Evolutionary conservation across 2,113 vertebrate genomes (phyloP).

Genomic region (Cricetomys ansorgei): DNA sequence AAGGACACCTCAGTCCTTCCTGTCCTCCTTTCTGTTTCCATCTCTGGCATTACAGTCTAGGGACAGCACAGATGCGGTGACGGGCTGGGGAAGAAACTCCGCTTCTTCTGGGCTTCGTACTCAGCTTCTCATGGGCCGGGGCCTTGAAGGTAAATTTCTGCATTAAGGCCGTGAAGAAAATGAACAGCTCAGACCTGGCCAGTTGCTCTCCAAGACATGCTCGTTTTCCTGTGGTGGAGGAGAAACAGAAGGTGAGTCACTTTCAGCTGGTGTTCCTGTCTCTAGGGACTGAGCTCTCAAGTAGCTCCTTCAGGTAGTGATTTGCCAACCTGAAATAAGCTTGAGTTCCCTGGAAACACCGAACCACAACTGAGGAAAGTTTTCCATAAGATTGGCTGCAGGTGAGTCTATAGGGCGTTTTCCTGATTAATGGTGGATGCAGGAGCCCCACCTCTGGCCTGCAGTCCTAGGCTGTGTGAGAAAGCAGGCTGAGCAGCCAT

Average conservation of each 20-base stretch:
- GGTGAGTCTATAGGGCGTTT: background rate
- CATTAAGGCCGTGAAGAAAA: background rate
- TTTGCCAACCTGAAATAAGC: background rate
- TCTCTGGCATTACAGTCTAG: conserved; percentile 16
- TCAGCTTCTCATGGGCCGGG: background rate
- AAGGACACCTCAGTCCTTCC: too few relatives aligned
- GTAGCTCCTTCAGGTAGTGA: background rate
- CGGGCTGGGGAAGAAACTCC: conserved; percentile 73
- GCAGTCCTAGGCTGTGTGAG: background rate
- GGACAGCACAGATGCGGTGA: conserved; percentile 84
- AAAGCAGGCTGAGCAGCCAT: background rate
- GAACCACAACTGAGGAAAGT: background rate
- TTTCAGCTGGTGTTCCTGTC: background rate
- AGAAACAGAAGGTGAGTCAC: background rate
- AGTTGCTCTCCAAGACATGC: conserved; percentile 89
- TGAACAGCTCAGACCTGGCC: conserved; percentile 90
- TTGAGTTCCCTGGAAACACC: background rate
- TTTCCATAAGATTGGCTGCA: background rate
- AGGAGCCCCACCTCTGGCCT: background rate
- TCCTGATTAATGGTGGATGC: background rate
- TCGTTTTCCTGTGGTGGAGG: conserved; percentile 88
- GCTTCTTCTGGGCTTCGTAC: conserved; percentile 72
- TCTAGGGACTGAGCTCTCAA: background rate
- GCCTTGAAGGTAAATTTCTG: background rate
- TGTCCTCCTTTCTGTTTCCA: too few relatives aligned